Conservation (phyloP, 1,140 invertebrate genomes). For the Gonatopus flavifemur region DNA sequence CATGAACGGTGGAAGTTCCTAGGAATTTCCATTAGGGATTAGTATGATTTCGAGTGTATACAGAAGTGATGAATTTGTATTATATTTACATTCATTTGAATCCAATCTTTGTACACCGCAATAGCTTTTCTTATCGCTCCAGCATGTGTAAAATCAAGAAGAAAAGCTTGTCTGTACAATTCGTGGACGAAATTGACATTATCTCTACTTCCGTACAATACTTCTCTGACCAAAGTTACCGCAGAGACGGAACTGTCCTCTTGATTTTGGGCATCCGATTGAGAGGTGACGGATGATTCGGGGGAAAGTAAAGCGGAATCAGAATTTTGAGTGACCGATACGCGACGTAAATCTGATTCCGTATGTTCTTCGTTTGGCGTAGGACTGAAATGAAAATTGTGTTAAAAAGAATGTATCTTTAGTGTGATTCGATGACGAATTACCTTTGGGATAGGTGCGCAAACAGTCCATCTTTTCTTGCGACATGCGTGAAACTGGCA, state of each 20-base stretch:
- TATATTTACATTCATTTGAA: slow-evolving; percentile 77
- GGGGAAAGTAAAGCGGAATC: slow-evolving; percentile 47
- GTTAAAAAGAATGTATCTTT: not conserved
- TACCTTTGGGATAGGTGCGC: slow-evolving; percentile 47
- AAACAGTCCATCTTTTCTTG: slow-evolving; percentile 62
- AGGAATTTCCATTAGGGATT: too few relatives aligned
- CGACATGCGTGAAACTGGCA: slow-evolving; percentile 78
- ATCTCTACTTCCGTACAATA: slow-evolving; percentile 84
- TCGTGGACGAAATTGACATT: slow-evolving; percentile 96
- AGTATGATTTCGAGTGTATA: slow-evolving; percentile 2
- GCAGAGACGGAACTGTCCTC: slow-evolving; percentile 48
- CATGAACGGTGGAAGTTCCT: slow-evolving; percentile 83
- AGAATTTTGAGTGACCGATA: slow-evolving; percentile 47
- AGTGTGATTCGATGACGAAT: not conserved
- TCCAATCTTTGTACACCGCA: slow-evolving; percentile 95
- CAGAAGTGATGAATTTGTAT: slow-evolving; percentile 6
- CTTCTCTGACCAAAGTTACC: slow-evolving; percentile 74
- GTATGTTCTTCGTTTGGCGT: slow-evolving; percentile 47
- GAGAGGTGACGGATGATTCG: slow-evolving; percentile 29
- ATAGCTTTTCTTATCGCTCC: slow-evolving; percentile 87
- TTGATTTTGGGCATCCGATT: slow-evolving; percentile 42
- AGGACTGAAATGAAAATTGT: slow-evolving; percentile 27
- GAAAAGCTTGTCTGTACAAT: slow-evolving; percentile 89
- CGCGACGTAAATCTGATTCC: slow-evolving; percentile 46
- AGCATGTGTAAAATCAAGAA: slow-evolving; percentile 86